These are phyloP conservation scores for Allobates femoralis DNA, from an alignment of 2,797 vertebrate genomes.

Conservation along the genomic window DNA sequence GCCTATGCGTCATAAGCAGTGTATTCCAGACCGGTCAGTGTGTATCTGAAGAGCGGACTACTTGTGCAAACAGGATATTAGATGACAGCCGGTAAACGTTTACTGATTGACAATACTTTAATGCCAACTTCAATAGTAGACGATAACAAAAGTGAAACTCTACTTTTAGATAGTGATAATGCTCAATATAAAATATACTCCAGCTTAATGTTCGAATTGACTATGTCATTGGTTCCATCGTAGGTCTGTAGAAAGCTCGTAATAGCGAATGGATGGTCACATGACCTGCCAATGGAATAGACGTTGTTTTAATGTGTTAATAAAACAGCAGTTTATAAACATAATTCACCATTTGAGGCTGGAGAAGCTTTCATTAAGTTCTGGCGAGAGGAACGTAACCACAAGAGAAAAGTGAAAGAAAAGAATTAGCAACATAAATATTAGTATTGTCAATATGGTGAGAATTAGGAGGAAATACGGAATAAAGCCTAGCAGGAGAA, in stretches of 20 bases:
- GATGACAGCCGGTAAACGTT: too few species aligned
- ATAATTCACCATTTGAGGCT: slow-evolving; percentile 8
- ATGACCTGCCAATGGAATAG: slow-evolving; percentile 5
- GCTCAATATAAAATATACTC: background rate
- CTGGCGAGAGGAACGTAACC: background rate
- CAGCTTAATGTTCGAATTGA: background rate
- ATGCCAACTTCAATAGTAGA: too few species aligned
- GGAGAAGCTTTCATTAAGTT: background rate
- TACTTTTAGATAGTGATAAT: too few species aligned
- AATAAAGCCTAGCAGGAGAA: background rate
- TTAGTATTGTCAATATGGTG: background rate
- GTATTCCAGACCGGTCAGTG: too few species aligned
- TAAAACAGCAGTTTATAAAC: background rate
- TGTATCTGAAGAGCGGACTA: too few species aligned
- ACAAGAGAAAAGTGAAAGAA: background rate
- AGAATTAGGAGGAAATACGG: slow-evolving; percentile 1
- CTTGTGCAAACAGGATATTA: too few species aligned
- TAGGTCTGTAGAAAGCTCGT: background rate
- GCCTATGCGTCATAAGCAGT: too few species aligned
- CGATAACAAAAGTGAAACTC: too few species aligned
- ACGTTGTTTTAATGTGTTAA: slow-evolving; percentile 34
- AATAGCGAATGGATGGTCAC: background rate
- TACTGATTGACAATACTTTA: too few species aligned
- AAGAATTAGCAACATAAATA: slow-evolving; percentile 46
- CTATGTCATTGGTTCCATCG: background rate